Evolutionary conservation across 2,888 invertebrate genomes (phyloP), one percentile per base, ranked within the genome.

Genomic region (Heliconius ethilla): DNA sequence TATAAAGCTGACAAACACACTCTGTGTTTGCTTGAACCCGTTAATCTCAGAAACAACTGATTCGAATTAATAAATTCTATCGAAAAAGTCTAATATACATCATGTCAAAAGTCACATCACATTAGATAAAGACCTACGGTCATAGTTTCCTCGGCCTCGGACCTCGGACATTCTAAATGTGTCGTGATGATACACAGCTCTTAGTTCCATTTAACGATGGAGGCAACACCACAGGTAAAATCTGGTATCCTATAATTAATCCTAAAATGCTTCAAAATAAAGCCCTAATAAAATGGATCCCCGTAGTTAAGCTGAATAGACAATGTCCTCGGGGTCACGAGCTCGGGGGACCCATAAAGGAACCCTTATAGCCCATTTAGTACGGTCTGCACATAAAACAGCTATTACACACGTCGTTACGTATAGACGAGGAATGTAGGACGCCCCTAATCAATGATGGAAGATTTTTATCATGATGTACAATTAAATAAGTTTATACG

Each of bases 351-450:
- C 75, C 80, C 82, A 85, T 89, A 87, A 89, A 88, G 81, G 78
- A 80, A 81, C 55, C 80, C 75, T 78, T 77, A 87, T 85, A 82
- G 85, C 83, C 85, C 82, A 86, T 89, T 87, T 82, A 78, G 83
- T 81, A 73, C 81, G 82, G 83, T 81, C 70, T 79, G 76, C 65
- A 76, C 82, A 81, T 84, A 83, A 85, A 85, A 86, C 78, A 75
- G 80, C 82, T 85, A 82, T 87, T 87, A 85, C 80, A 83, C 77
- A 81, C 80, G 55, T 80, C 81, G 83, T 87, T 83, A 85, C 55
- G 77, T 81, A 75, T 81, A 70, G 51, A 67, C 59, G 55, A 65
- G 74, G 62, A 75, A 76, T 66, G 69, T 74, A 75, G 75, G 70
- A 79, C 78, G 69, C 79, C 66, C 78, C 77, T 75, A 79, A 82